Evolutionary conservation across 2,797 vertebrate species (phyloP).

Genomic region (Todus mexicanus): DNA sequence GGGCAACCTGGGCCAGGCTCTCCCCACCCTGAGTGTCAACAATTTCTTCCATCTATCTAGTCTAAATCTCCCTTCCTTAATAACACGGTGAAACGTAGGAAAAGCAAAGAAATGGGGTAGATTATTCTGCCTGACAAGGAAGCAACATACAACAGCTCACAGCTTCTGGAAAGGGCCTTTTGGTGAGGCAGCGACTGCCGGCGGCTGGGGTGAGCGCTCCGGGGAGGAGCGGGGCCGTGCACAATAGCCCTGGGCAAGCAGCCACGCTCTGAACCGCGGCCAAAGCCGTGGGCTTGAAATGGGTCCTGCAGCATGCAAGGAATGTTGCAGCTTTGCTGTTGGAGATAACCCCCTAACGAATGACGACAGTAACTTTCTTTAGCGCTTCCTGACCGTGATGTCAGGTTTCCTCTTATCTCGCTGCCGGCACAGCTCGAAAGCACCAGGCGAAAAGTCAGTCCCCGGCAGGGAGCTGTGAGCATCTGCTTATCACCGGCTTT

Average conservation of each 20-base stretch:
- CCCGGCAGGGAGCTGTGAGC: background rate
- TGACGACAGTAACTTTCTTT: slow-evolving; percentile 1
- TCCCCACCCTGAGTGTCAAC: background rate
- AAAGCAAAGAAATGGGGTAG: background rate
- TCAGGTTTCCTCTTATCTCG: slow-evolving; percentile 1
- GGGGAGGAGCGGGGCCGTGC: background rate
- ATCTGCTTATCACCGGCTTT: background rate
- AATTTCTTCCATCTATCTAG: background rate
- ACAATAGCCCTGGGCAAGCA: background rate
- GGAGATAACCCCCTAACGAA: background rate
- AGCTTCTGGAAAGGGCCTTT: background rate
- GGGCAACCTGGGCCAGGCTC: background rate
- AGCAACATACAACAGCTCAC: background rate
- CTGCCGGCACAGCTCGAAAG: background rate
- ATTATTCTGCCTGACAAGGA: background rate
- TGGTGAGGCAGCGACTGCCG: background rate
- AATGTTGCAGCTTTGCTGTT: background rate
- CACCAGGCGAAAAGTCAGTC: background rate
- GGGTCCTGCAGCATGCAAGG: background rate
- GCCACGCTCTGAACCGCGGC: rapidly evolving
- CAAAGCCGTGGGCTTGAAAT: background rate
- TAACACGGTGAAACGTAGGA: rapidly evolving
- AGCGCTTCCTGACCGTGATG: slow-evolving; percentile 10
- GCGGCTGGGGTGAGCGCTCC: background rate
- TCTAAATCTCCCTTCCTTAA: background rate